Evolutionary conservation across 2,888 invertebrate genomes (phyloP).

Genomic region (Zygogramma bicolorata): DNA sequence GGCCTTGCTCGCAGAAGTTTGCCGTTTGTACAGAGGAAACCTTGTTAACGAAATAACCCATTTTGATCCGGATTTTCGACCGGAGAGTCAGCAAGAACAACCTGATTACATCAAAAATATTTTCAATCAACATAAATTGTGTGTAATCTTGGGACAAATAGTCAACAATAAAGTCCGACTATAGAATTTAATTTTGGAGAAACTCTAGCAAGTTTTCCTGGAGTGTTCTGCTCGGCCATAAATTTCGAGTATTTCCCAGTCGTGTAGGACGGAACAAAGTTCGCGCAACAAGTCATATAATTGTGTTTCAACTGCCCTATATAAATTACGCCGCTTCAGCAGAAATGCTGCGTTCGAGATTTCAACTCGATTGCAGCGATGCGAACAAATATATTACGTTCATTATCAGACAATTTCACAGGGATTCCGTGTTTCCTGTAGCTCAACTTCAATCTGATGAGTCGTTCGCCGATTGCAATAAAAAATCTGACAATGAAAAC

Average conservation of each 20-base stretch:
- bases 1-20: too few species aligned
- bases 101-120: too few species aligned
- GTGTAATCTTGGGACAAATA: neutral
- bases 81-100: too few species aligned
- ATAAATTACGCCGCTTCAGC: conserved; percentile 33
- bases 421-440: neutral
- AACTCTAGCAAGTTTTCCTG: conserved; percentile 27
- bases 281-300: conserved; percentile 45
- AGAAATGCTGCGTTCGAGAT: conserved; percentile 26
- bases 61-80: too few species aligned
- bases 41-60: too few species aligned
- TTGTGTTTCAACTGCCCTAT: conserved; percentile 38
- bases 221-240: conserved; percentile 35
- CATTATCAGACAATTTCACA: neutral
- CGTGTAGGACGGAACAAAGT: conserved; percentile 38
- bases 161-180: neutral
- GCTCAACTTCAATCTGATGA: neutral
- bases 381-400: neutral
- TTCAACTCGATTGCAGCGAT: neutral
- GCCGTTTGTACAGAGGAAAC: too few species aligned
- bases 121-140: neutral
- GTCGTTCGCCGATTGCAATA: too few species aligned
- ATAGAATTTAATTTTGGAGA: conserved; percentile 25
- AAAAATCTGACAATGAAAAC: too few species aligned
- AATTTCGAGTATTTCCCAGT: conserved; percentile 37